phyloP scores from a whole-genome alignment of 92 coral and sea anemone genomes.

The Phenganax subtilis region DNA sequence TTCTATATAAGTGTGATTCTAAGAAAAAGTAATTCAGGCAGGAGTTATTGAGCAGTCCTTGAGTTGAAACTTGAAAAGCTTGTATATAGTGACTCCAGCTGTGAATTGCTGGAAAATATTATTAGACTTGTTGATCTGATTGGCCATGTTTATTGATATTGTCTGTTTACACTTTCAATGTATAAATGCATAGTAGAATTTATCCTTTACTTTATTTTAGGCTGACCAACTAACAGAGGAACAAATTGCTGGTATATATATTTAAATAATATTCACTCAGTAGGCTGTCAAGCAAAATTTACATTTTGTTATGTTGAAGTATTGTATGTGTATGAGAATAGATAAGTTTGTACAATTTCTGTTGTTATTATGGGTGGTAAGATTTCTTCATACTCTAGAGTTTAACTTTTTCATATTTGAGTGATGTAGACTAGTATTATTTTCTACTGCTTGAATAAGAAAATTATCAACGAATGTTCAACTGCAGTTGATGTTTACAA shows the following conservation, averaged over 20 bases:
- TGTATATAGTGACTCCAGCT: too few relatives aligned
- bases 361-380: conserved; percentile 20
- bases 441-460: too few relatives aligned
- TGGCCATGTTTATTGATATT: too few relatives aligned
- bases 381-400: not conserved
- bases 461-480: not conserved
- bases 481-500: not conserved
- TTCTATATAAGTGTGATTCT: too few relatives aligned
- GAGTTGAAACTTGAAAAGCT: too few relatives aligned
- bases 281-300: conserved; percentile 18
- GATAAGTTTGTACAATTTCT: not conserved
- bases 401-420: not conserved
- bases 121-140: too few relatives aligned
- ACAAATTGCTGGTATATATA: conserved; percentile 76
- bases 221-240: conserved; percentile 94
- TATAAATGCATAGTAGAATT: not conserved
- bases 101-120: too few relatives aligned
- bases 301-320: not conserved
- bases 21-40: too few relatives aligned
- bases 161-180: not conserved
- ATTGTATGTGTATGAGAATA: conserved; percentile 6
- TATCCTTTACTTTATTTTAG: conserved; percentile 34
- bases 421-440: too few relatives aligned
- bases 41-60: too few relatives aligned
- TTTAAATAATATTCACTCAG: not conserved